phyloP scores from a whole-genome alignment of 2,113 vertebrate species.

The Prunella fulvescens region DNA sequence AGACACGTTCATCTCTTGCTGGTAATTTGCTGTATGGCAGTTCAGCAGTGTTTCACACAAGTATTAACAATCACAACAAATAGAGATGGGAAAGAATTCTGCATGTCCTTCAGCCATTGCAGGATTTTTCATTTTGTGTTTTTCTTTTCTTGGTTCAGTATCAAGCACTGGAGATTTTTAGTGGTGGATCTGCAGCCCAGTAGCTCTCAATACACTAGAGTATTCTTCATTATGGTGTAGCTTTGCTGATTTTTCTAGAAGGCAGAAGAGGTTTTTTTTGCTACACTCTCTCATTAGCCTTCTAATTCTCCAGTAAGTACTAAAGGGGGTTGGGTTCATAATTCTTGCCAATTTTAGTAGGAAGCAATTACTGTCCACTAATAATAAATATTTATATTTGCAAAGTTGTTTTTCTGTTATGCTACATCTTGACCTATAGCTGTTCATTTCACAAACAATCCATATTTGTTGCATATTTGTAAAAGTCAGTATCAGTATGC shows the following conservation, averaged over 20 bases:
- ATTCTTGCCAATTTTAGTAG: slow-evolving; percentile 14
- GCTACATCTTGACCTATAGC: slow-evolving; percentile 8
- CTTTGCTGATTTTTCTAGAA: slow-evolving; percentile 27
- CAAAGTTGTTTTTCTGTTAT: not conserved
- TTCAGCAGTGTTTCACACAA: not conserved
- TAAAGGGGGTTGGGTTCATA: not conserved
- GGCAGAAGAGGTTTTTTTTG: not conserved
- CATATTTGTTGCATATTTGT: not conserved
- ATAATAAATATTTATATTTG: slow-evolving; percentile 23
- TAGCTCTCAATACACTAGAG: not conserved
- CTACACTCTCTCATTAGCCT: not conserved
- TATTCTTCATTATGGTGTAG: not conserved
- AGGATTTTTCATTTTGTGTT: not conserved
- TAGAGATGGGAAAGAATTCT: not conserved
- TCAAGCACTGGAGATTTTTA: not conserved
- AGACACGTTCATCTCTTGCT: not conserved
- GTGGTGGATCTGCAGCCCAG: not conserved
- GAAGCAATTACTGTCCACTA: slow-evolving; percentile 7
- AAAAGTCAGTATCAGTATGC: not conserved
- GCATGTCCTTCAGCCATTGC: not conserved
- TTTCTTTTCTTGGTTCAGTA: not conserved
- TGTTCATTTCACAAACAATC: slow-evolving; percentile 30
- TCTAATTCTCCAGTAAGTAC: not conserved
- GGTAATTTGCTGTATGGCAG: not conserved
- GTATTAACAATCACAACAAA: not conserved